Percentiles rank a stretch among this genome's conserved stretches.
phyloP scores from a whole-genome alignment of 2,113 vertebrate genomes.

The Tachycineta bicolor region DNA sequence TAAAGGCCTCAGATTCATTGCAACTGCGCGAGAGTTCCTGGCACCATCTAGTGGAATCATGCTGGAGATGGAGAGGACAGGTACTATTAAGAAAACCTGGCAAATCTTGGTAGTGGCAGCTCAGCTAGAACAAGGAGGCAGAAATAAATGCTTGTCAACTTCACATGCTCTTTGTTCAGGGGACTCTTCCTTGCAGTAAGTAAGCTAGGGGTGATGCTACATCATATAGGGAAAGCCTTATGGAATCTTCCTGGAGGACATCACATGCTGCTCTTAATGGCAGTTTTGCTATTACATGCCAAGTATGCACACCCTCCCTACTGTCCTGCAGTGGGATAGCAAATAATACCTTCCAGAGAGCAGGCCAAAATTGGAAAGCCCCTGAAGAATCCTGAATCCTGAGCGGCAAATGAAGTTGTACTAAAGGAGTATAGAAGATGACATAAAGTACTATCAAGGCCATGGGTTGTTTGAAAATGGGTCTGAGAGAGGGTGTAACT shows the following conservation, averaged over 20 bases:
- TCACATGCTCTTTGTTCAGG: neutral
- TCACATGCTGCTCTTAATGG: neutral
- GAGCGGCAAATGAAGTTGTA: neutral
- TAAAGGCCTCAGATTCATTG: neutral
- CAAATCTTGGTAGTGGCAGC: neutral
- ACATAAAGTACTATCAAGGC: neutral
- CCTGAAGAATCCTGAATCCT: neutral
- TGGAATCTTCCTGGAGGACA: neutral
- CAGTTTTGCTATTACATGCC: neutral
- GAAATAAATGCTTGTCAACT: neutral
- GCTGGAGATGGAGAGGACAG: neutral
- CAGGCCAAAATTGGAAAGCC: neutral
- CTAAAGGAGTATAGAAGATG: neutral
- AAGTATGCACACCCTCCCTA: neutral
- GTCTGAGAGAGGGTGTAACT: neutral
- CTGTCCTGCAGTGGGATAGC: neutral
- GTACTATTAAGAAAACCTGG: neutral
- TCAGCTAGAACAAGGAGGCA: neutral
- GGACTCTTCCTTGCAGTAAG: neutral
- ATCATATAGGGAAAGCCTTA: neutral
- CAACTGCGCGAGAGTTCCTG: conserved; percentile 54
- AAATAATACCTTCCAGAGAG: neutral
- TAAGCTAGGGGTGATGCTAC: neutral
- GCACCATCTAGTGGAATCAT: conserved; percentile 67
- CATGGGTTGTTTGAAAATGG: neutral